Base-by-base conservation (phyloP, 2,888 invertebrate species). In the Nomada lathburiana region DNA sequence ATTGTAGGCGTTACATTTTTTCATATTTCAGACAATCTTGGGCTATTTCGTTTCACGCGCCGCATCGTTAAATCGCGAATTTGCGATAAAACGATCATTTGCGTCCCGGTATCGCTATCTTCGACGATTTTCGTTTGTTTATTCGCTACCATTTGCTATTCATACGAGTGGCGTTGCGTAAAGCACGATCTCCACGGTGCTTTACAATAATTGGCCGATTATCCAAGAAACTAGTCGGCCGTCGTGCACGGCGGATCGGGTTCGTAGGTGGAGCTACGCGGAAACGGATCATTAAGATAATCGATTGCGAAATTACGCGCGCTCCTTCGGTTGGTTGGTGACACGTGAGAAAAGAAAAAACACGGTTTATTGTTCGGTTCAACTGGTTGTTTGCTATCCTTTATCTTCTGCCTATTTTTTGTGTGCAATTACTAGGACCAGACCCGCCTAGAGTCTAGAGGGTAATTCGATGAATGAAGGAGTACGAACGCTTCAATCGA, bases 251-350 rank as follows among this genome's bases (percentile, higher is more conserved):
- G 16, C 13, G 52, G 72, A 70, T 75, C 62, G 67, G 47, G 11
- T 29, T 55, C 63, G 64, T 77, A 69, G 75, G 69, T 78, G 77
- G 83, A 76, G 72, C 62, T n/a, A 70, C 52, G 60, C 78, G 83
- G 83, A 83, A 83, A 69, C 69, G 16, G 69, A 74, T 83, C 75
- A 65, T 83, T 83, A 82, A 76, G 75, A 78, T 82, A 83, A 83
- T 78, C 72, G 82, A 78, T 76, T 53, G 75, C 65, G 69, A 65
- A 69, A 76, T 80, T 73, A 75, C 64, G 50, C 11, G 44, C 62
- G 59, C 75, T 72, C 59, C 68, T 80, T 76, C 63, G 80, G 55
- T 65, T 50, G 20, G 59, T 9, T 3, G 44, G 57, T 42, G 74
- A 60, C 44, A 18, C 69, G 64, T 42, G 76, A 52, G 68, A 63